Evolutionary conservation across 2,888 invertebrate species (phyloP).

Genomic region (Belgica antarctica): DNA sequence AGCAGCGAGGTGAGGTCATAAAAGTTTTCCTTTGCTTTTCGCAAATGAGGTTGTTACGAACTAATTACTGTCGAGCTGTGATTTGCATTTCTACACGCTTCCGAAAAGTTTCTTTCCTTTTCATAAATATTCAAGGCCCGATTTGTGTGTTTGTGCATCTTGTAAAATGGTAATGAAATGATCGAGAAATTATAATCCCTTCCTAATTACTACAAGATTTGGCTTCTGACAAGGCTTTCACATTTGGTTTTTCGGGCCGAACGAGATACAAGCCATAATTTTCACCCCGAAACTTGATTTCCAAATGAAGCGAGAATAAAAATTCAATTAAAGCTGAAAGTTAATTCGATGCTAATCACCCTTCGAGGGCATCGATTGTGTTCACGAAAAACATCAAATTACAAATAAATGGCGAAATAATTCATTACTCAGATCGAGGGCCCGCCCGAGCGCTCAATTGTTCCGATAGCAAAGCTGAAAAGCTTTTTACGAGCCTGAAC

Average conservation of each 20-base stretch:
- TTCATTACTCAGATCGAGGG: neutral
- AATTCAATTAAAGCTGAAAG: no score
- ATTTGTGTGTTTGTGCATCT: slow-evolving; percentile 25
- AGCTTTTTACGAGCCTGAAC: neutral
- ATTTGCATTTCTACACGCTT: neutral
- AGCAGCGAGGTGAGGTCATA: neutral
- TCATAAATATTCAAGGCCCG: slow-evolving; percentile 6
- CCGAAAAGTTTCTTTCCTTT: neutral
- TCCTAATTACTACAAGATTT: neutral
- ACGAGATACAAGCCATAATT: no score
- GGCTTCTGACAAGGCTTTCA: no score
- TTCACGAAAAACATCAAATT: neutral
- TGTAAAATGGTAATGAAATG: slow-evolving; percentile 38
- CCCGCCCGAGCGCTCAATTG: neutral
- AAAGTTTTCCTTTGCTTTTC: neutral
- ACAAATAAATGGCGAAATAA: slow-evolving; percentile 9
- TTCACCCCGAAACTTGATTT: no score
- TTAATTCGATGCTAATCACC: no score
- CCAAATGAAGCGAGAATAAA: no score
- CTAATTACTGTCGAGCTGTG: slow-evolving; percentile 7
- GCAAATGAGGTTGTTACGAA: neutral
- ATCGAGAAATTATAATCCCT: no score
- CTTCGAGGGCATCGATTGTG: neutral
- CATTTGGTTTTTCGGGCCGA: no score
- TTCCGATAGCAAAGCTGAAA: neutral